These are phyloP conservation scores for Leucophenga maculata DNA, from an alignment of 2,888 invertebrate species.

Conservation along the genomic window DNA sequence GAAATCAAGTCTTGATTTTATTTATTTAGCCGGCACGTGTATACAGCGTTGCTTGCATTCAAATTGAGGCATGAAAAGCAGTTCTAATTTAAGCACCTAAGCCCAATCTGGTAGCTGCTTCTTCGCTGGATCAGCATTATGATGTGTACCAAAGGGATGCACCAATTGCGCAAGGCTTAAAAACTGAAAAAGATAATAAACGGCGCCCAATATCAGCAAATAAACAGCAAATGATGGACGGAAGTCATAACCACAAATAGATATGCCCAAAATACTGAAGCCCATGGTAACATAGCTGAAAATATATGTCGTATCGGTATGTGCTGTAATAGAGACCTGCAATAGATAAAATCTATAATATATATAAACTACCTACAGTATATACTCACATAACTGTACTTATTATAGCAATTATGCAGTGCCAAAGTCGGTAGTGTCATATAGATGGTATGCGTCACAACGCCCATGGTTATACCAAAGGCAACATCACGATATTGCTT, in stretches of 20 bases:
- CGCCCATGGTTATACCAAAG: neutral
- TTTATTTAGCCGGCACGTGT: too few relatives aligned
- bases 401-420: neutral
- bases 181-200: neutral
- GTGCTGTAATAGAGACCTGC: neutral
- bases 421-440: neutral
- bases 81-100: neutral
- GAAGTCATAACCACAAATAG: slow-evolving; percentile 12
- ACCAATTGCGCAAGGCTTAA: neutral
- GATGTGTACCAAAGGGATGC: slow-evolving; percentile 8
- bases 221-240: slow-evolving; percentile 1
- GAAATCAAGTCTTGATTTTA: too few relatives aligned
- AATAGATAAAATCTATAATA: neutral
- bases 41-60: too few relatives aligned
- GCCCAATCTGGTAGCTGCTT: neutral
- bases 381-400: neutral
- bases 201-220: neutral
- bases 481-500: neutral
- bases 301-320: neutral
- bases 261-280: neutral
- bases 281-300: neutral
- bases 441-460: neutral
- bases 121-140: neutral
- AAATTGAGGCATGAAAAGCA: too few relatives aligned
- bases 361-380: neutral